Percentiles rank a stretch among this genome's conserved stretches.
Conservation (phyloP, 64 coral and sea anemone genomes). For the Pachyseris speciosa region DNA sequence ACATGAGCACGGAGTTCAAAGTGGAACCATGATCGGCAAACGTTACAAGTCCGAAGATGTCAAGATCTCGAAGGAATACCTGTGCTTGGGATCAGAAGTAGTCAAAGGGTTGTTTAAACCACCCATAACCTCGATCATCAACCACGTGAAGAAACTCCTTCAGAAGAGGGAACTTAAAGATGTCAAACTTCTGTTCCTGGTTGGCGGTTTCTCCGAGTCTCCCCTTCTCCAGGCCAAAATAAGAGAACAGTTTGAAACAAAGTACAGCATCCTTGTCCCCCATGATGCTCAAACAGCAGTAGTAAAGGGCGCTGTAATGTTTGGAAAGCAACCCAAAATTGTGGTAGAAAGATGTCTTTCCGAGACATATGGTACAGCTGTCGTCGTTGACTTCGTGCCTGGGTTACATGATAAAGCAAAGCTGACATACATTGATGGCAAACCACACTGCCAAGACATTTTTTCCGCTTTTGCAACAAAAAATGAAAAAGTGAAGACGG, state of each 20-base stretch:
- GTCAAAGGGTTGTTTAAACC: constrained; percentile 7
- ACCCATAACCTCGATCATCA: not conserved
- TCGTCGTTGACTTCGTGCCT: not conserved
- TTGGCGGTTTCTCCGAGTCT: constrained; percentile 58
- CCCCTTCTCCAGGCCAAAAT: constrained; percentile 28
- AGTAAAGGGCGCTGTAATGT: constrained; percentile 64
- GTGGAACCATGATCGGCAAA: not conserved
- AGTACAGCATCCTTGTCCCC: constrained; percentile 33
- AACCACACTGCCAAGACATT: not conserved
- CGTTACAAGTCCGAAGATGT: not conserved
- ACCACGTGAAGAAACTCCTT: not conserved
- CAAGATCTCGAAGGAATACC: constrained; percentile 1
- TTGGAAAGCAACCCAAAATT: constrained; percentile 30
- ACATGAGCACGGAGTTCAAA: not conserved
- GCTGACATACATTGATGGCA: not conserved
- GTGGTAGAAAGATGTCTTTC: constrained; percentile 27
- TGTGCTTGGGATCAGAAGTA: not conserved
- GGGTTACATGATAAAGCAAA: not conserved
- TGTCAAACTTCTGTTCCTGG: constrained; percentile 32
- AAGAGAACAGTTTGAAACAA: not conserved
- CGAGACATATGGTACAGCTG: not conserved
- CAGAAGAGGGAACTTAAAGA: not conserved
- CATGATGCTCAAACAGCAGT: constrained; percentile 43
- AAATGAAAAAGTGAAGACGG: constrained; percentile 12
- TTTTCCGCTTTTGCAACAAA: constrained; percentile 18